Evolutionary conservation across 1,140 invertebrate species (phyloP), one percentile per base, ranked within the genome.

Genomic region (Neodiprion virginianus): DNA sequence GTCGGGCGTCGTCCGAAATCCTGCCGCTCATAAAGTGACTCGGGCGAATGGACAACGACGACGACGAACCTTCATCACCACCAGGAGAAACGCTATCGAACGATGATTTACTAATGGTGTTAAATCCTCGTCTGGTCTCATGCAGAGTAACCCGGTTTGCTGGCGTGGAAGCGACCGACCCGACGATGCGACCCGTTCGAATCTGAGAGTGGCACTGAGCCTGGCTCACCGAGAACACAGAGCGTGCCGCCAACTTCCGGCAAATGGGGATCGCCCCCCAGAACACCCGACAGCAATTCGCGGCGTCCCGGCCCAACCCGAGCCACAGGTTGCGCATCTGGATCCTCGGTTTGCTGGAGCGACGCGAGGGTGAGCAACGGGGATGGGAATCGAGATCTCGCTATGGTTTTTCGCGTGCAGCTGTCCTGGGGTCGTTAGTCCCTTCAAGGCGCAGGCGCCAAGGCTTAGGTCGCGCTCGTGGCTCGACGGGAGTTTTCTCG

Each of bases 301-400:
- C 83, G 79, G 75, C 84, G 82, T 81, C 86, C 83, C 85, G 83
- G 81, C 85, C 86, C 82, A 61, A 17, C 53, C 53, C 53, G 53
- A 88, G 87, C 87, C 82, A 88, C 87, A 88, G 87, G 87, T 88
- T 88, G 87, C 82, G 87, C 84, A 8, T 61, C 53, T 61, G 11
- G n/a, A 61, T 8, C 53, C n/a, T 61, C 11, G 53, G 80, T 85
- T 80, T 76, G 80, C 80, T 40, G 81, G 78, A 75, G 61, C 12
- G 12, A 65, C 12, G 61, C 12, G 61, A 65, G 49, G 67, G 17
- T 48, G 68, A 74, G 61, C 12, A 70, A 67, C 49, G 71, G 49
- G 72, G 71, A 67, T 17, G 65, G 28, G 69, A 40, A 61, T 61
- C 28, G 28, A 40, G 28, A 40, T 40, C 4, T 14, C 53, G 8